Base-by-base conservation (phyloP, 1,140 invertebrate genomes). In the Ceratina australensis region DNA sequence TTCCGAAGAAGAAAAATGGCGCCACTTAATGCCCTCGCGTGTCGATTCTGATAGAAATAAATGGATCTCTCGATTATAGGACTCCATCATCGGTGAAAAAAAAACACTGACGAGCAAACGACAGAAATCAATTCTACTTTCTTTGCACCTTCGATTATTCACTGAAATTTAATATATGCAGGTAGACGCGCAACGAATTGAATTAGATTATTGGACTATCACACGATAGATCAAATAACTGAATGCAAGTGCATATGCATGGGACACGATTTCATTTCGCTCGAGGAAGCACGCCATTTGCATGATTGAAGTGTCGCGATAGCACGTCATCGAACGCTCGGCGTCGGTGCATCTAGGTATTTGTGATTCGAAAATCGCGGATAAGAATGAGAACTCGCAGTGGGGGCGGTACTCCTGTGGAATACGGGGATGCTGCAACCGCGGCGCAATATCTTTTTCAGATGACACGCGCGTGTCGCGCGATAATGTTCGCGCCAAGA, bases 31-130 rank as follows among this genome's bases (percentile, higher is more conserved):
- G 60, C 5, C 57, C 24, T 79, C 65, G 64, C 16, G 24, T 57
- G 64, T 74, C 60, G 73, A 82, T 74, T 54, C 56, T 67, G 42
- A 73, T 50, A 28, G 69, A 26, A 50, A 65, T 65, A 3, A 49
- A 65, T 65, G 18, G 71, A 33, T 20, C 5, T 20, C 1, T 42
- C 15, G 33, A 20, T 33, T 24, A 22, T 16, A 13, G 28, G 52
- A 22, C 54, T 33, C 18, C 33, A 33, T 65, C 33, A 13, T 59
- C 22, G n/a, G n/a, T n/a, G 18, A 16, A 49, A 50, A 50, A 50
- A 49, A 20, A 15, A 16, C 12, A 52, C 49, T 3, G 2, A 33
- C 8, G 15, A 22, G 2, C n/a, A 3, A 66, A 16, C 1, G 16
- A 2, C 47, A 5, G 16, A 50, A 16, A 66, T 50, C 8, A 8